phyloP scores from a whole-genome alignment of 2,888 invertebrate species.

The Flexamia atlantica region DNA sequence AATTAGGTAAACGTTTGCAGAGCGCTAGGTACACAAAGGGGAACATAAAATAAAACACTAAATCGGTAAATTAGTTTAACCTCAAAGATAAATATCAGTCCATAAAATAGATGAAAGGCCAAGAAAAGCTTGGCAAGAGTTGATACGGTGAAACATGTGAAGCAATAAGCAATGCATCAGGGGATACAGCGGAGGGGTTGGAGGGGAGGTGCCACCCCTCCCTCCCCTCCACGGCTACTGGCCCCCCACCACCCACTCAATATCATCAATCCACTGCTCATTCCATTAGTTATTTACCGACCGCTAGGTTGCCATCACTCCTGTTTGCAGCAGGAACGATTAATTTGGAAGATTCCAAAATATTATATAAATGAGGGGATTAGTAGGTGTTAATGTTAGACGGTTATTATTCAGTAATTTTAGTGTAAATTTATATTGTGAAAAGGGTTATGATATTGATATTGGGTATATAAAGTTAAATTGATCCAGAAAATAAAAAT shows the following conservation, averaged over 20 bases:
- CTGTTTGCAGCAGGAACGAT: not conserved
- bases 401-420: too few species aligned
- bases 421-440: too few species aligned
- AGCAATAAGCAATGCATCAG: slow-evolving; percentile 55
- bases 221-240: slow-evolving; percentile 22
- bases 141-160: slow-evolving; percentile 53
- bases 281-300: slow-evolving; percentile 42
- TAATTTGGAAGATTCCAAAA: not conserved
- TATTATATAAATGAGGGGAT: too few species aligned
- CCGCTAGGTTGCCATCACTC: not conserved
- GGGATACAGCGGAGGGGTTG: slow-evolving; percentile 4
- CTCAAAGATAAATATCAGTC: slow-evolving; percentile 43
- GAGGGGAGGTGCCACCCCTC: slow-evolving; percentile 4
- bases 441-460: too few species aligned
- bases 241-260: slow-evolving; percentile 13
- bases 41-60: not conserved
- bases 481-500: too few species aligned
- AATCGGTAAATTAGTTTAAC: slow-evolving; percentile 29
- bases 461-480: too few species aligned
- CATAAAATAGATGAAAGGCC: slow-evolving; percentile 41
- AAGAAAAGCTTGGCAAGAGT: slow-evolving; percentile 30
- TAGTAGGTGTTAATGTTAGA: too few species aligned
- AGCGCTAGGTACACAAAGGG: not conserved
- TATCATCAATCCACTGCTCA: slow-evolving; percentile 37
- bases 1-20: too few species aligned